A percentile compares a stretch with the other conserved stretches of the same genome.
Conservation (phyloP, 2,113 vertebrate genomes). For the Anarrhichthys ocellatus region DNA sequence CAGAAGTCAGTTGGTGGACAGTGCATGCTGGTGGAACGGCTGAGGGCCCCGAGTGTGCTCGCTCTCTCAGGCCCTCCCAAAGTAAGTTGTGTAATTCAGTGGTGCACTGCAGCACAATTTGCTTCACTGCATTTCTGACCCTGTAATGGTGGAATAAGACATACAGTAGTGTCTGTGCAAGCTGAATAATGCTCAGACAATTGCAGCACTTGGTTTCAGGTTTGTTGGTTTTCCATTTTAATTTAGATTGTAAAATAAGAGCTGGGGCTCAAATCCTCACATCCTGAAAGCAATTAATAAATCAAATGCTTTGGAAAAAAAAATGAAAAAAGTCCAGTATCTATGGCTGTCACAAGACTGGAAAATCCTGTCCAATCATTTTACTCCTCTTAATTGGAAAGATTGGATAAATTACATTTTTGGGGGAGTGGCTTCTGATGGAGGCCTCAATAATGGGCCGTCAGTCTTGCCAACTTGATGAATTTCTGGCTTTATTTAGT, state of each 20-base stretch:
- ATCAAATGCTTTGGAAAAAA: neutral
- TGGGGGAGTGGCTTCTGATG: too few relatives aligned
- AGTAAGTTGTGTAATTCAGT: conserved; percentile 49
- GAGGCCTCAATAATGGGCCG: too few relatives aligned
- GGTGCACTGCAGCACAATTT: conserved; percentile 49
- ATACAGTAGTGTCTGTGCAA: neutral
- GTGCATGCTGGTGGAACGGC: conserved; percentile 37
- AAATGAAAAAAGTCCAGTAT: neutral
- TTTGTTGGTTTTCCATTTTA: neutral
- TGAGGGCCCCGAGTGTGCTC: conserved; percentile 28
- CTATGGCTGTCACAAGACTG: too few relatives aligned
- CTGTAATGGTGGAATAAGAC: conserved; percentile 25
- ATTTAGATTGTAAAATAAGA: conserved; percentile 2
- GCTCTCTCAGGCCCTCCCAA: conserved; percentile 25
- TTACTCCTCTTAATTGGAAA: too few relatives aligned
- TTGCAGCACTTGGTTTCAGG: neutral
- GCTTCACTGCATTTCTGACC: conserved; percentile 36
- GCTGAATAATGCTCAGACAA: neutral
- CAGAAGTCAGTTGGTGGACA: conserved; percentile 35
- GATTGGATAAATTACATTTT: too few relatives aligned
- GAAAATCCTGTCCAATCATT: too few relatives aligned
- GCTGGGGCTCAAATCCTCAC: neutral
- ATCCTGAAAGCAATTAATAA: neutral
- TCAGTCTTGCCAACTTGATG: too few relatives aligned
- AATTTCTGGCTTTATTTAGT: too few relatives aligned